Base-by-base conservation (phyloP, 2,797 vertebrate species). In the Crypturellus tataupa region DNA sequence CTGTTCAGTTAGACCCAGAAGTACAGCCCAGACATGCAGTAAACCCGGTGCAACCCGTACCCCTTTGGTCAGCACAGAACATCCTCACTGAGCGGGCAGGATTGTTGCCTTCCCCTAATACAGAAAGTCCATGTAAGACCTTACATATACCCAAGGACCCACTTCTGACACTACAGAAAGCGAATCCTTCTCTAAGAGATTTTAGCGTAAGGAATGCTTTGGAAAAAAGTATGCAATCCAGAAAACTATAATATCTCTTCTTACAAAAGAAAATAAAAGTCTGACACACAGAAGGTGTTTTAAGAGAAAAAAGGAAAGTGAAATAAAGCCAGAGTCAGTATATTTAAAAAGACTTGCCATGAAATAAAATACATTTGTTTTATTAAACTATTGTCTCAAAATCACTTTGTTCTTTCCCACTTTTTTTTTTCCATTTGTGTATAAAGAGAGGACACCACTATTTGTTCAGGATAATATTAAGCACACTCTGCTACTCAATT, bases 401-500 rank as follows among this genome's bases (percentile, higher is more conserved):
- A 94, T 97, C 94, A 96, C 96, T 97, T 94, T 95, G 56, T 94
- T 94, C 63, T 64, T 65, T 72, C 91, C 72, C 88, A 96, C 60
- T 75, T 75, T 94, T 58, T 49, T 49, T 44, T 44, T 44, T 18
- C 90, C 90, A 80, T 91, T 94, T 89, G 81, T 90, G 71, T 27
- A 83, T 95, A 94, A 97, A 97, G 86, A 93, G 73, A 80, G 94
- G 91, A 91, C 97, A 96, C 94, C 95, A 93, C 96, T 96, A 97
- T 98, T 98, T 98, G 97, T 97, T 97, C 97, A 97, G 97, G 96
- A 98, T 96, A 98, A 98, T 98, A 98, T 98, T 97, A 98, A 98
- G 97, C 98, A 97, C 87, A 93, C 97, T 98, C 98, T 98, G 98
- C 98, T 99, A 98, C 97, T 97, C 98, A 98, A 98, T 99, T 99